A percentile compares a stretch with the other conserved stretches of the same genome.
Evolutionary conservation across 2,888 invertebrate species (phyloP).

Genomic region (Chromoteleia sp.): DNA sequence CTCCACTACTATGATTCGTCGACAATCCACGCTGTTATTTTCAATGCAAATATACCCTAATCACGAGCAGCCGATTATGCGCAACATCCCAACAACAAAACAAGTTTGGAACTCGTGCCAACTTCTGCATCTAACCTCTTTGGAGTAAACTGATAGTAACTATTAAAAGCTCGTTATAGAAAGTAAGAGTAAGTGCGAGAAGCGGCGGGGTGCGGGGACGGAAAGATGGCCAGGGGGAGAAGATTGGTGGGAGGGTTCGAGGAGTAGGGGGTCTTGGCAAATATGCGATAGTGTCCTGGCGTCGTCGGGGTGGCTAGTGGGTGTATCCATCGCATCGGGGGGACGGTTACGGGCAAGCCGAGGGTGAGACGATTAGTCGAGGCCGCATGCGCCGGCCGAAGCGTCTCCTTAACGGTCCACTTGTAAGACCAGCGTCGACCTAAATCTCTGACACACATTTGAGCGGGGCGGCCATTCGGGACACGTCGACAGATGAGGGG

Average conservation of each 20-base stretch:
- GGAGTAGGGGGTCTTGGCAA: conserved; percentile 45
- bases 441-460: conserved; percentile 72
- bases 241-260: conserved; percentile 14
- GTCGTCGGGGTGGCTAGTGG: conserved; percentile 47
- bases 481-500: conserved; percentile 42
- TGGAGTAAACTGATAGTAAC: conserved; percentile 60
- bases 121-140: conserved; percentile 43
- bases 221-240: conserved; percentile 50
- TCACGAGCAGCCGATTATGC: conserved; percentile 35
- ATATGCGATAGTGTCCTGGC: conserved; percentile 49
- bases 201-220: conserved; percentile 31
- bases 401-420: conserved; percentile 74
- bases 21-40: conserved; percentile 23
- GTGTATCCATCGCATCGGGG: conserved; percentile 48
- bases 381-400: conserved; percentile 80
- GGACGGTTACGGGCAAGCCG: conserved; percentile 68
- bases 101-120: conserved; percentile 44
- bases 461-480: conserved; percentile 59
- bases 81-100: conserved; percentile 44
- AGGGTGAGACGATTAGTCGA: conserved; percentile 79
- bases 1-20: no score
- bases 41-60: conserved; percentile 5
- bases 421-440: conserved; percentile 80
- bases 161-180: conserved; percentile 66
- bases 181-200: conserved; percentile 45